Conservation (phyloP, 2,797 vertebrate genomes). For the Danio kyathit region DNA sequence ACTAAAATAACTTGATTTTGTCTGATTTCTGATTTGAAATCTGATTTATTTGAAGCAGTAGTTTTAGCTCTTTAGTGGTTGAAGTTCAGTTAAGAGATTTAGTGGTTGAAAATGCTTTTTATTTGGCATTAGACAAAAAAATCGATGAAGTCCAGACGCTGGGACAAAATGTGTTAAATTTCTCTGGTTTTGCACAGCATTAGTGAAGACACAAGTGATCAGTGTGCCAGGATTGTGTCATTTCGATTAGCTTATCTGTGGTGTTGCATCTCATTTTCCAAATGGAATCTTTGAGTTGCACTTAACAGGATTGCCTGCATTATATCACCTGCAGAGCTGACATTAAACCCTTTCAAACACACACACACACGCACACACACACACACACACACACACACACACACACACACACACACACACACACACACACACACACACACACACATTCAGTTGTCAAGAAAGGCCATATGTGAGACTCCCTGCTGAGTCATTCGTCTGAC, state of each 20-base stretch:
- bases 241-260: constrained; percentile 58
- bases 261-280: constrained; percentile 57
- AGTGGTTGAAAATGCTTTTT: no score
- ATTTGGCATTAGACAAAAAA: neutral
- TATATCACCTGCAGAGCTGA: constrained; percentile 54
- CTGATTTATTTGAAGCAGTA: no score
- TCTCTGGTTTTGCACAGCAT: constrained; percentile 27
- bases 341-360: constrained; percentile 3
- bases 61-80: no score
- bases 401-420: no score
- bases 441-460: neutral
- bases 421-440: neutral
- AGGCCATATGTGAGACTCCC: constrained; percentile 26
- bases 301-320: constrained; percentile 65
- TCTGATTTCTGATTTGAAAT: no score
- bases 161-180: neutral
- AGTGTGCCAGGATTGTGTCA: constrained; percentile 41
- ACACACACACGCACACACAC: constrained; percentile 25
- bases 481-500: constrained; percentile 44
- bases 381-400: neutral
- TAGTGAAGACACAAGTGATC: constrained; percentile 39
- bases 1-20: no score
- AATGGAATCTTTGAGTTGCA: constrained; percentile 62
- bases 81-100: no score
- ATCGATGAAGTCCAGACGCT: neutral